Conservation (phyloP, 1,140 invertebrate genomes). For the Diabrotica undecimpunctata region DNA sequence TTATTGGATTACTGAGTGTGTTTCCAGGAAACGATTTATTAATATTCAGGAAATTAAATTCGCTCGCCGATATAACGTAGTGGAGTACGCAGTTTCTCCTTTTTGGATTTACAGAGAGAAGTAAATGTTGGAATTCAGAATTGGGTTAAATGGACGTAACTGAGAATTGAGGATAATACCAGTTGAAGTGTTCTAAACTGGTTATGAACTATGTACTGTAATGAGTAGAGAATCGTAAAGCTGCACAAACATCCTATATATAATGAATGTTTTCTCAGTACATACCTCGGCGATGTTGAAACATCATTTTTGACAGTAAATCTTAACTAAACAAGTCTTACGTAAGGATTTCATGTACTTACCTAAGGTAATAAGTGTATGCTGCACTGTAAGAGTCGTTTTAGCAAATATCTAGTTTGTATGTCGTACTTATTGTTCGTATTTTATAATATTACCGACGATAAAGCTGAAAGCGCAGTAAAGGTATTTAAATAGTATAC, state of each 20-base stretch:
- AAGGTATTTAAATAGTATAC: too few relatives aligned
- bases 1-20: not conserved
- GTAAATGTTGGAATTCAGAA: not conserved
- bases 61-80: not conserved
- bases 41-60: slow-evolving; percentile 3
- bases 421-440: too few relatives aligned
- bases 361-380: too few relatives aligned
- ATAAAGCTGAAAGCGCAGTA: too few relatives aligned
- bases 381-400: too few relatives aligned
- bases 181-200: not conserved
- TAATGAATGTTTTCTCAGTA: too few relatives aligned
- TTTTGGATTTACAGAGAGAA: not conserved
- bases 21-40: slow-evolving; percentile 2
- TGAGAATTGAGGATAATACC: not conserved
- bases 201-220: not conserved
- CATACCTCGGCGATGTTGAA: too few relatives aligned
- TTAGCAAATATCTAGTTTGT: too few relatives aligned
- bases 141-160: slow-evolving; percentile 1
- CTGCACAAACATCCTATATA: not conserved
- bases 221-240: not conserved
- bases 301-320: too few relatives aligned
- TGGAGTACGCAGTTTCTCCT: not conserved
- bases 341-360: too few relatives aligned
- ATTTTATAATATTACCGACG: too few relatives aligned
- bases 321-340: too few relatives aligned